A percentile compares a stretch with the other conserved stretches of the same genome.
phyloP scores from a whole-genome alignment of 2,888 invertebrate genomes.

The Watsonalla binaria region DNA sequence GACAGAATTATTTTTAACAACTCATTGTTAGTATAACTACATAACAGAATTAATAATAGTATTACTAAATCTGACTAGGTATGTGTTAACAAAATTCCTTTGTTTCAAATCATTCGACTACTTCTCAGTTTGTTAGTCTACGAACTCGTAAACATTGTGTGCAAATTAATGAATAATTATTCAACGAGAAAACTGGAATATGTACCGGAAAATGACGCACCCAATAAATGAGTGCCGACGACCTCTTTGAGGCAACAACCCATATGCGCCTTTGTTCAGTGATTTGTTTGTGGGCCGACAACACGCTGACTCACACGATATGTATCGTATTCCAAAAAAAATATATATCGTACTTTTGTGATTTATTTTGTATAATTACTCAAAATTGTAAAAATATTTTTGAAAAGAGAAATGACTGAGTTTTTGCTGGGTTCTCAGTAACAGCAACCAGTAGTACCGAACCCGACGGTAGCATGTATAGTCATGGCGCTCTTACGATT shows the following conservation, averaged over 20 bases:
- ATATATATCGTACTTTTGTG: too few relatives aligned
- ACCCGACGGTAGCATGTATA: too few relatives aligned
- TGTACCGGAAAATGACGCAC: constrained; percentile 61
- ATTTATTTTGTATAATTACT: too few relatives aligned
- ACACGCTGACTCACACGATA: constrained; percentile 52
- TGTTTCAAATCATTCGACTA: constrained; percentile 9
- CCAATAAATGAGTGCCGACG: constrained; percentile 40
- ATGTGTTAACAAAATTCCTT: background rate
- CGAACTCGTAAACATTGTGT: constrained; percentile 20
- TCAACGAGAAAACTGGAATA: constrained; percentile 37
- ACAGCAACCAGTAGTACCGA: too few relatives aligned
- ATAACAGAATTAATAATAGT: too few relatives aligned
- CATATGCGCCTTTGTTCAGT: constrained; percentile 60
- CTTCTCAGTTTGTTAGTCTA: constrained; percentile 11
- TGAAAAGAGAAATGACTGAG: too few relatives aligned
- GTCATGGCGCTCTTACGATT: too few relatives aligned
- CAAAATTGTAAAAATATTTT: too few relatives aligned
- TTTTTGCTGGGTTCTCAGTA: too few relatives aligned
- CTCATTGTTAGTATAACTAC: too few relatives aligned
- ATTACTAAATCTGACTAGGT: background rate
- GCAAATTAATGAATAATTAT: constrained; percentile 34
- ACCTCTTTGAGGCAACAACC: constrained; percentile 52
- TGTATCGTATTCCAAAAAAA: constrained; percentile 47
- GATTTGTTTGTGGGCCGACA: constrained; percentile 57
- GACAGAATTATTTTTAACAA: too few relatives aligned